phyloP scores from a whole-genome alignment of 2,113 vertebrate genomes.

The Prionailurus bengalensis region DNA sequence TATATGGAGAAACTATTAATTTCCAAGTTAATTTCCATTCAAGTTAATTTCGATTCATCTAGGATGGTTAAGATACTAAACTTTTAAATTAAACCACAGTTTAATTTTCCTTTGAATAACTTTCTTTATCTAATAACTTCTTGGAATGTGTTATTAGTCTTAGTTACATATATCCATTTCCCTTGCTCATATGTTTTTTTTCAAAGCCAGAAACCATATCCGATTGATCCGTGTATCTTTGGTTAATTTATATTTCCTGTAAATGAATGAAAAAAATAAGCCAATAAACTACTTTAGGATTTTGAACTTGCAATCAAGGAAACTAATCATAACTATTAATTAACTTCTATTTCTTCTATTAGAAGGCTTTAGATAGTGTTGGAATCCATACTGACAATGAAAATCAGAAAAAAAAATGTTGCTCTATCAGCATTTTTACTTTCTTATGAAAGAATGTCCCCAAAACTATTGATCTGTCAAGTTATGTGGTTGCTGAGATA shows the following conservation, averaged over 20 bases:
- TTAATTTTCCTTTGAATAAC: neutral
- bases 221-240: neutral
- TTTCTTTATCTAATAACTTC: neutral
- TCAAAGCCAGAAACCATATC: neutral
- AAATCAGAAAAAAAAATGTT: neutral
- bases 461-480: neutral
- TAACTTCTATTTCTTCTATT: neutral
- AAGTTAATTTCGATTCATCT: conserved; percentile 2
- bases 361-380: neutral
- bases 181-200: neutral
- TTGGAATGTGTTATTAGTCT: neutral
- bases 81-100: neutral
- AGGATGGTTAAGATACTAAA: neutral
- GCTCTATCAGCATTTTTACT: neutral
- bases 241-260: neutral
- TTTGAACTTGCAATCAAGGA: neutral
- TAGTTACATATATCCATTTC: neutral
- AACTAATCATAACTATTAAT: neutral
- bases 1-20: neutral
- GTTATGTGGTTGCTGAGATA: neutral
- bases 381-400: neutral
- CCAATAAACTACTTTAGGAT: neutral
- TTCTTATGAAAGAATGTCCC: neutral
- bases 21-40: conserved; percentile 2
- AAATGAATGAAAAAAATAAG: neutral